Evolutionary conservation across 2,797 vertebrate genomes (phyloP).

Genomic region (Gallinago solitaria): DNA sequence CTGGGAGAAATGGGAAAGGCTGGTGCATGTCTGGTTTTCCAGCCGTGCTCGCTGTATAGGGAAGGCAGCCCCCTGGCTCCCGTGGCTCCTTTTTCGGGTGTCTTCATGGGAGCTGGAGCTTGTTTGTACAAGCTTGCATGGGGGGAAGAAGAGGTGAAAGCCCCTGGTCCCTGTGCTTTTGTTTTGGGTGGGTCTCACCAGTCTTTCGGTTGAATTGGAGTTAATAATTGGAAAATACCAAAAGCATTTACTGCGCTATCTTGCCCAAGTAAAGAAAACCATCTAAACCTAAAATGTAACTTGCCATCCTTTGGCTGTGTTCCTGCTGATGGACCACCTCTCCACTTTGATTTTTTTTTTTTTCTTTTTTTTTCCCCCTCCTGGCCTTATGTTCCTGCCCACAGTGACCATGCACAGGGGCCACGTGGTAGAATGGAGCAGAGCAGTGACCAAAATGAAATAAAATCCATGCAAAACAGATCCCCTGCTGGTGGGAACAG

Average conservation of each 20-base stretch:
- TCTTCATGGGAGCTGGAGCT: background rate
- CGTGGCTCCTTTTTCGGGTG: background rate
- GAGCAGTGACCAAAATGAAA: background rate
- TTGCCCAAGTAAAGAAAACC: background rate
- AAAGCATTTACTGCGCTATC: background rate
- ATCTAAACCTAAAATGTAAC: background rate
- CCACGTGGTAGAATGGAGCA: fast-evolving
- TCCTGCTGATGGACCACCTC: background rate
- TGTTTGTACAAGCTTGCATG: background rate
- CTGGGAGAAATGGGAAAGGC: background rate
- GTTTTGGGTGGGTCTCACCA: background rate
- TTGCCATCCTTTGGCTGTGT: background rate
- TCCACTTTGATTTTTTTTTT: fast-evolving
- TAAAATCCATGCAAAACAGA: background rate
- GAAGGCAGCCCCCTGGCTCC: background rate
- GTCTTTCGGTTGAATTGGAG: background rate
- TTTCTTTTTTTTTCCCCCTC: background rate
- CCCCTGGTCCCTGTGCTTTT: background rate
- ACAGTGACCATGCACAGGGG: fast-evolving
- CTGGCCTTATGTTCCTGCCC: background rate
- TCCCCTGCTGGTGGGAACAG: background rate
- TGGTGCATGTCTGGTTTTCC: background rate
- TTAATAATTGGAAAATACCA: background rate
- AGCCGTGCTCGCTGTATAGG: background rate
- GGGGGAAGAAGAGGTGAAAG: background rate